These are phyloP conservation scores for Aradus depressus DNA, from an alignment of 2,888 invertebrate species.

Conservation along the genomic window DNA sequence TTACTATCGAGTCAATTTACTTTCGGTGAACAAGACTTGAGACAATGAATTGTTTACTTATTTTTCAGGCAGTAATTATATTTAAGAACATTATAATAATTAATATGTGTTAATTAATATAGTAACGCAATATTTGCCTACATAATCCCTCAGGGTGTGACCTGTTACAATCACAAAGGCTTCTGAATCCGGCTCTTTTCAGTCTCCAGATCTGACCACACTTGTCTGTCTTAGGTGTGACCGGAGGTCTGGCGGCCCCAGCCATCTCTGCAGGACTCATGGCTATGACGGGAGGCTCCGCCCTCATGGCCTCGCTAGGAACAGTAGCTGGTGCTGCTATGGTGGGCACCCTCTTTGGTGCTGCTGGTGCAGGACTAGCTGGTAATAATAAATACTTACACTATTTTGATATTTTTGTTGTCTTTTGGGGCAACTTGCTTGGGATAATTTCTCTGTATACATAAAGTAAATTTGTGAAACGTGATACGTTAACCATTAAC, in stretches of 20 bases:
- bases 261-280: conserved; percentile 45
- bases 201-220: too few species aligned
- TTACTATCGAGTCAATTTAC: too few species aligned
- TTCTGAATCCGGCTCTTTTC: too few species aligned
- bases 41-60: background rate
- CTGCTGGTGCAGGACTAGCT: conserved; percentile 54
- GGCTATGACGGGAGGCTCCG: conserved; percentile 39
- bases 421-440: background rate
- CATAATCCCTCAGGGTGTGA: too few species aligned
- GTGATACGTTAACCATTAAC: background rate
- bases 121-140: too few species aligned
- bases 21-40: too few species aligned
- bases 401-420: background rate
- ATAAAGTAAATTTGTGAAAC: background rate
- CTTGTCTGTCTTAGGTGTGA: conserved; percentile 35
- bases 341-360: conserved; percentile 52
- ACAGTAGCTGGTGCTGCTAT: conserved; percentile 44
- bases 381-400: too few species aligned
- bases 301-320: conserved; percentile 40
- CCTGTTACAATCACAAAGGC: too few species aligned
- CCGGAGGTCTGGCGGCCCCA: conserved; percentile 56
- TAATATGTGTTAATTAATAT: background rate
- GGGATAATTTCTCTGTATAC: too few species aligned
- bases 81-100: background rate
- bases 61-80: background rate